Conservation (phyloP, 2,888 invertebrate species). For the Phrixothrix hirtus region DNA sequence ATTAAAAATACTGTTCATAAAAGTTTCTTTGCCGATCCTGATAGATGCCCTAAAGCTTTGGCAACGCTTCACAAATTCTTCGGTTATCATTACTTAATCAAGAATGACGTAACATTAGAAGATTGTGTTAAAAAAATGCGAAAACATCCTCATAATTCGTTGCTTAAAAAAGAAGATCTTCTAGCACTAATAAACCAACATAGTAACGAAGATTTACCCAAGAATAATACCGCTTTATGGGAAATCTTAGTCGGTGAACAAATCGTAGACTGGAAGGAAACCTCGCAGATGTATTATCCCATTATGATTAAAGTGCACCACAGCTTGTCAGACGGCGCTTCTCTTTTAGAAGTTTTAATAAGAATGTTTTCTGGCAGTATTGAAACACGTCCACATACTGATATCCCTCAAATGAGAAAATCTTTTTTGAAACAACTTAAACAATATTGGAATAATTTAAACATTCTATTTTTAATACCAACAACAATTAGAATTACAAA, state of each 20-base stretch:
- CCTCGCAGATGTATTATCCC: slow-evolving; percentile 40
- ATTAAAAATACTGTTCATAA: background rate
- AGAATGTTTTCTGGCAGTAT: slow-evolving; percentile 4
- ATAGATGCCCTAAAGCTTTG: background rate
- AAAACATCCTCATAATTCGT: background rate
- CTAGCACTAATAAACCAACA: background rate
- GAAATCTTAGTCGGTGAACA: slow-evolving; percentile 57
- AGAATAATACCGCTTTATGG: slow-evolving; percentile 57
- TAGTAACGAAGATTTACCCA: slow-evolving; percentile 49
- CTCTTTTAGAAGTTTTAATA: slow-evolving; percentile 56
- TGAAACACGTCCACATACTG: too few relatives aligned
- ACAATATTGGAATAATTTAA: background rate
- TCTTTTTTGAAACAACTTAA: background rate
- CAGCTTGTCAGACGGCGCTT: slow-evolving; percentile 60
- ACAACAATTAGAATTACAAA: slow-evolving; percentile 50
- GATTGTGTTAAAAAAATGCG: slow-evolving; percentile 1
- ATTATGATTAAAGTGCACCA: slow-evolving; percentile 62
- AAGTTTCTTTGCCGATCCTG: background rate
- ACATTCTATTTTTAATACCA: slow-evolving; percentile 25
- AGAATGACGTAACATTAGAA: background rate
- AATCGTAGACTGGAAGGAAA: slow-evolving; percentile 33
- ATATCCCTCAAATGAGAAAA: background rate
- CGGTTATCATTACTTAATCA: slow-evolving; percentile 4
- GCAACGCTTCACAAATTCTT: background rate
- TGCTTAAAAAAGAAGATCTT: slow-evolving; percentile 1